Percentiles rank a stretch among this genome's conserved stretches.
These are phyloP conservation scores for Grantiella picta DNA, from an alignment of 2,113 vertebrate species.

Conservation along the genomic window DNA sequence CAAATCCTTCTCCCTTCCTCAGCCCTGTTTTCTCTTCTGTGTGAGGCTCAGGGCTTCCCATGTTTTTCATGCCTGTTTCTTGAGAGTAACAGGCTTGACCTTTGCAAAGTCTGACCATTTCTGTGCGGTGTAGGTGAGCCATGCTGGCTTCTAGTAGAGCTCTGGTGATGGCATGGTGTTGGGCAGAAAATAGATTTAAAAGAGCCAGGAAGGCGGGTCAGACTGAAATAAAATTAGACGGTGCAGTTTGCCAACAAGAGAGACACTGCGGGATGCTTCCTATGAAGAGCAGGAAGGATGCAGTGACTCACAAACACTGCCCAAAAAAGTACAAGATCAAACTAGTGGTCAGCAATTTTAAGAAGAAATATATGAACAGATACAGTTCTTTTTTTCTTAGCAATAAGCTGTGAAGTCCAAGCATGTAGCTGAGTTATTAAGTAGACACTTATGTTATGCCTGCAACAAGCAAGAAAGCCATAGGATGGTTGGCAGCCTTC, in stretches of 20 bases:
- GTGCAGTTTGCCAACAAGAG: not conserved
- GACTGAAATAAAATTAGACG: constrained; percentile 3
- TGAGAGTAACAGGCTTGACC: not conserved
- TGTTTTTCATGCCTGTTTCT: not conserved
- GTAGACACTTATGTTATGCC: not conserved
- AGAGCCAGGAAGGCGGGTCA: not conserved
- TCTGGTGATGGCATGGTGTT: not conserved
- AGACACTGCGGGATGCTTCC: not conserved
- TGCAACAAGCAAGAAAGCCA: not conserved
- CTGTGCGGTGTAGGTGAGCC: not conserved
- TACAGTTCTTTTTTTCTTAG: not conserved
- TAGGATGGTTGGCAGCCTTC: not conserved
- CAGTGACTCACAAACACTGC: not conserved
- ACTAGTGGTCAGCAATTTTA: not conserved
- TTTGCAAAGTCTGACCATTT: not conserved
- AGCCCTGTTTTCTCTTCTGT: not conserved
- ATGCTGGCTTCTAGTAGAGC: not conserved
- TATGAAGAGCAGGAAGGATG: not conserved
- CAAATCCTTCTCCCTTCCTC: not conserved
- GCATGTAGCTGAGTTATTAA: not conserved
- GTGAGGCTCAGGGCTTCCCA: not conserved
- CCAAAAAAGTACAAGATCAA: not conserved
- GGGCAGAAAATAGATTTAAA: not conserved
- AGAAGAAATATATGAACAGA: not conserved
- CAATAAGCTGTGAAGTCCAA: not conserved